Conservation (phyloP, 2,113 vertebrate genomes). For the Pseudopodoces humilis region DNA sequence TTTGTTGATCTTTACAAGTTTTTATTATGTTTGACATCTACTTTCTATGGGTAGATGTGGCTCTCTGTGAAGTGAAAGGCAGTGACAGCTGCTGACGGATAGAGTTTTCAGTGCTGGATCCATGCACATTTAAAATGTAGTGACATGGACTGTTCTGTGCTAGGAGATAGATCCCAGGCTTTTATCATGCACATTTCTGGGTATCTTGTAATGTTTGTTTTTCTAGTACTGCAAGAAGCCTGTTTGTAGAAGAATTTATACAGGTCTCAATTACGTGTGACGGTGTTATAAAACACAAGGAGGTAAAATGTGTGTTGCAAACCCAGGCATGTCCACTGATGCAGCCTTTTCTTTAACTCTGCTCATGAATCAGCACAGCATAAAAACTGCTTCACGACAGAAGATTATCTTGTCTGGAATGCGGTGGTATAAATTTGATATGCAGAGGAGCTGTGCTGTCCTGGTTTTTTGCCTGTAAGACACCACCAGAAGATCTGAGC, state of each 20-base stretch:
- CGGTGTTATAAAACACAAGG: neutral
- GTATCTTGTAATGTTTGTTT: neutral
- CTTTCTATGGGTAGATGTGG: neutral
- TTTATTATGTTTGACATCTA: neutral
- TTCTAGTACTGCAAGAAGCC: neutral
- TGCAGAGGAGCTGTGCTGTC: neutral
- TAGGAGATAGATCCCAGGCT: neutral
- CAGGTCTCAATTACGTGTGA: constrained; percentile 2
- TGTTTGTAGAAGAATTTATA: constrained; percentile 30
- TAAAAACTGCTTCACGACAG: neutral
- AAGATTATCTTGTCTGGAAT: constrained; percentile 1
- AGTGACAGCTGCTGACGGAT: neutral
- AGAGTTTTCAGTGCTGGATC: neutral
- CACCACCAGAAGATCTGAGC: neutral
- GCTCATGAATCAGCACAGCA: constrained; percentile 8
- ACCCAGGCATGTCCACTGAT: neutral
- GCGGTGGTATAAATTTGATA: neutral
- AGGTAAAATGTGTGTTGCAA: constrained; percentile 5
- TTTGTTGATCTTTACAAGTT: neutral
- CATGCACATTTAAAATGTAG: neutral
- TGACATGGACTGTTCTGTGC: neutral
- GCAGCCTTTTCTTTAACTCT: constrained; percentile 1
- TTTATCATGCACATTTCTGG: neutral
- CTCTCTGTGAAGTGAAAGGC: neutral
- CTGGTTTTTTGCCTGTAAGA: neutral